Evolutionary conservation across 2,113 vertebrate genomes (phyloP), one percentile per base, ranked within the genome.

Genomic region (Macquaria australasica): DNA sequence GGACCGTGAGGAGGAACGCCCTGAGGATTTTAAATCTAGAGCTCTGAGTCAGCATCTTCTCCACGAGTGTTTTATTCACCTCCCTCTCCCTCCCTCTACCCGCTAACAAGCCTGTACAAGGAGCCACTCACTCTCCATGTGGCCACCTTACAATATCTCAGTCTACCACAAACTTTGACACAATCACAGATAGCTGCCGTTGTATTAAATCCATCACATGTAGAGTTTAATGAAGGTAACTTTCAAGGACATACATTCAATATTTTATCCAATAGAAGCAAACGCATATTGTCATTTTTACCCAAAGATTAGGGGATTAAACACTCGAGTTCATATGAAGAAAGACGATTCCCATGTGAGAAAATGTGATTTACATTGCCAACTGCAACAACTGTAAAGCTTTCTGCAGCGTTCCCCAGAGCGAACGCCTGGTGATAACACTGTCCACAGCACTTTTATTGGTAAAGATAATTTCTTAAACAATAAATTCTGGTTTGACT

Each of bases 291-390:
- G 39, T n/a, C 6, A 45, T 39, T 50, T 71, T 5, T 9, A 5
- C 23, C 77, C 14, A 39, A 41, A 45, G n/a, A 34, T 34, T 31
- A 2, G 25, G 9, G 64, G 67, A 88, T 84, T 41, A 85, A 48
- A 82, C 76, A n/a, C 55, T 73, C 0, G 21, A 73, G 56, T 25
- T 59, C 77, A 87, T 50, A 39, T 64, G 73, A 71, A 81, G 77
- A 84, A 48, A 86, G 67, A 82, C 3, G 8, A 79, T 72, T 88
- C 60, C 83, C 86, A 69, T 64, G 41, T 69, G 81, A 25, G 70
- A 73, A 34, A 82, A 39, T 63, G 43, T 15, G 63, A 81, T 83
- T 74, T 76, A 58, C 25, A 63, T 10, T 50, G 64, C 41, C 34
- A 73, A 68, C 70, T 28, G 12, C 25, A 62, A 66, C 43, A 1